Conservation (phyloP, 1,140 invertebrate genomes). For the Lamellibrachia luymesi region DNA sequence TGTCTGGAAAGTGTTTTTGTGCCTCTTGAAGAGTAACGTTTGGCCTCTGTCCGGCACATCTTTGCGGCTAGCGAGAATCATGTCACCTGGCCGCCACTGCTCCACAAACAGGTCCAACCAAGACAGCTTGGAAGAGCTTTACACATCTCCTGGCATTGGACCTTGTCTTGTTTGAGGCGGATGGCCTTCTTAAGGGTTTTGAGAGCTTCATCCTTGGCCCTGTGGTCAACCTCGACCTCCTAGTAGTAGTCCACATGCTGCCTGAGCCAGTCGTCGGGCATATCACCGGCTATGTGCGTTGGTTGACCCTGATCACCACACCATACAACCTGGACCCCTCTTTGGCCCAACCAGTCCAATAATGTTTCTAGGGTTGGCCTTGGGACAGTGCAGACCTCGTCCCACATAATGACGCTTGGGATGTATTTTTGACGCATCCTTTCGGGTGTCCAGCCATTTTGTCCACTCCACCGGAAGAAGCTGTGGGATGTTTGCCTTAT, state of each 20-base stretch:
- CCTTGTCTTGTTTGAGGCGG: too few species aligned
- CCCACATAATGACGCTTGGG: slow-evolving; percentile 6
- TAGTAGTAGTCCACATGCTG: background rate
- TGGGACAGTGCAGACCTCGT: background rate
- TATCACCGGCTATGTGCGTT: slow-evolving; percentile 18
- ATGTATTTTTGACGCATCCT: slow-evolving; percentile 24
- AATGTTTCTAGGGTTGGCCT: slow-evolving; percentile 3
- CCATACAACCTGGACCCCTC: slow-evolving; percentile 21
- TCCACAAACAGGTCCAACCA: too few species aligned
- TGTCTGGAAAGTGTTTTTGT: too few species aligned
- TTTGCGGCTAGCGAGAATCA: too few species aligned
- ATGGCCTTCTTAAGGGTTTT: too few species aligned
- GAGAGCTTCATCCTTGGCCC: background rate
- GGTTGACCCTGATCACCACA: slow-evolving; percentile 27
- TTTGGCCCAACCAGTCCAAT: slow-evolving; percentile 19
- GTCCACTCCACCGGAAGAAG: slow-evolving; percentile 24
- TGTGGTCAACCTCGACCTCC: background rate
- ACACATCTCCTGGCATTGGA: too few species aligned
- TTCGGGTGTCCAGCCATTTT: slow-evolving; percentile 19
- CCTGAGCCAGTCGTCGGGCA: background rate
- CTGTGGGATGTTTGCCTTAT: slow-evolving; percentile 21
- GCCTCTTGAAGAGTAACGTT: too few species aligned
- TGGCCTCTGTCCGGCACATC: too few species aligned
- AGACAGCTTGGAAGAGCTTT: too few species aligned
- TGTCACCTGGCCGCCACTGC: too few species aligned